A percentile compares a stretch with the other conserved stretches of the same genome.
phyloP scores from a whole-genome alignment of 2,888 invertebrate genomes.

The Cyclophora albipunctata region DNA sequence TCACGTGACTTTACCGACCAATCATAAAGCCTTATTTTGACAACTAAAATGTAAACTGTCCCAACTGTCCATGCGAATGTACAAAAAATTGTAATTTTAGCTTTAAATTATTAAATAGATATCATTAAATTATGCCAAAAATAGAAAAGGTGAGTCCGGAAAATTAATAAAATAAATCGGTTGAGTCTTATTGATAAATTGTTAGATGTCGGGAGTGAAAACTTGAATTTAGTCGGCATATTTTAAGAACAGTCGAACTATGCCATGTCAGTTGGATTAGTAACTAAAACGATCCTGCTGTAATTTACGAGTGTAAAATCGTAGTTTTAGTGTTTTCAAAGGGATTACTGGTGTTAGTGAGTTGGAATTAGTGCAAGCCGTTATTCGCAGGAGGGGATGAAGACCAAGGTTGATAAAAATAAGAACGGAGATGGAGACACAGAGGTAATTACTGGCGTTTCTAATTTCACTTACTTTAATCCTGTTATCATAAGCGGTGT shows the following conservation, averaged over 20 bases:
- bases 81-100: slow-evolving; percentile 43
- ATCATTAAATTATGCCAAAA: slow-evolving; percentile 38
- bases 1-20: slow-evolving; percentile 47
- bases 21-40: slow-evolving; percentile 30
- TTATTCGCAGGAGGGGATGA: slow-evolving; percentile 73
- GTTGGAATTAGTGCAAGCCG: slow-evolving; percentile 48
- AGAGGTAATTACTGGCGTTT: slow-evolving; percentile 61
- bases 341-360: slow-evolving; percentile 48
- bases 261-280: slow-evolving; percentile 67
- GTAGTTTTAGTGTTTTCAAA: slow-evolving; percentile 41
- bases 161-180: slow-evolving; percentile 16
- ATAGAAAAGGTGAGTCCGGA: slow-evolving; percentile 50
- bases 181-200: slow-evolving; percentile 6
- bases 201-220: slow-evolving; percentile 21
- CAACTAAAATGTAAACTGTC: slow-evolving; percentile 47
- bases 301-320: slow-evolving; percentile 57
- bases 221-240: slow-evolving; percentile 35
- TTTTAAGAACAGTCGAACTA: slow-evolving; percentile 37
- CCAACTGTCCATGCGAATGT: slow-evolving; percentile 46
- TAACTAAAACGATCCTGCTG: slow-evolving; percentile 42
- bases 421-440: slow-evolving; percentile 72
- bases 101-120: slow-evolving; percentile 39
- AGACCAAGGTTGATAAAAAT: slow-evolving; percentile 76
- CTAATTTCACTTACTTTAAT: slow-evolving; percentile 5
- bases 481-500: no score